Evolutionary conservation across 2,113 vertebrate species (phyloP).

Genomic region (Fulmarus glacialis): DNA sequence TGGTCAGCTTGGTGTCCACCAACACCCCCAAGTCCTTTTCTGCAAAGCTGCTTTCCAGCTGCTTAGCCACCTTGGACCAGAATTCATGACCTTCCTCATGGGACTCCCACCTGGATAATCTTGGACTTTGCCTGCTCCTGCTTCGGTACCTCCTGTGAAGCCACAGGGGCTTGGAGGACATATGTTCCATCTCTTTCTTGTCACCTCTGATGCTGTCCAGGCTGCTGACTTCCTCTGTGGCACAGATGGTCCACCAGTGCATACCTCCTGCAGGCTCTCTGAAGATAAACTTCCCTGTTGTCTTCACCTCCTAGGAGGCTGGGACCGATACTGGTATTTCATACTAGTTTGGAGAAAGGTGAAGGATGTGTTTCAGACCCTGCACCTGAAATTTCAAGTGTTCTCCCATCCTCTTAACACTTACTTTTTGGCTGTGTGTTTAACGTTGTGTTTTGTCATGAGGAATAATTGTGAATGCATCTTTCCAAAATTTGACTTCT

Average conservation of each 20-base stretch:
- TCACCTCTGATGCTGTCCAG: neutral
- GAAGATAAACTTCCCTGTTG: neutral
- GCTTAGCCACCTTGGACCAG: neutral
- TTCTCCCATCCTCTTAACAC: neutral
- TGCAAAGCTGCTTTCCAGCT: neutral
- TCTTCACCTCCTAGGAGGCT: neutral
- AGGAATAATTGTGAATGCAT: neutral
- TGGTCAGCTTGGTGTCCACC: neutral
- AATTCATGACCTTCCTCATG: neutral
- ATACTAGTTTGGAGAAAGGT: neutral
- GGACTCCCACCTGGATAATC: neutral
- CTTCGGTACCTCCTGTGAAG: neutral
- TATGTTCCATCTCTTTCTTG: neutral
- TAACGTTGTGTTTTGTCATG: neutral
- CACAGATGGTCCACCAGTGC: neutral
- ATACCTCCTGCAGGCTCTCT: fast-evolving
- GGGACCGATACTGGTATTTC: fast-evolving
- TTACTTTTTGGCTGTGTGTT: neutral
- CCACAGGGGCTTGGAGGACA: neutral
- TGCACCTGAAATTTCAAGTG: neutral
- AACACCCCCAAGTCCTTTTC: neutral
- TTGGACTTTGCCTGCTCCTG: neutral
- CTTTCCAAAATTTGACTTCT: neutral
- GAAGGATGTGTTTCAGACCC: neutral
- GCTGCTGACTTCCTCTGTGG: neutral